A percentile compares a stretch with the other conserved stretches of the same genome.
Evolutionary conservation across 2,113 vertebrate species (phyloP).

Genomic region (Dryoscopus gambensis): DNA sequence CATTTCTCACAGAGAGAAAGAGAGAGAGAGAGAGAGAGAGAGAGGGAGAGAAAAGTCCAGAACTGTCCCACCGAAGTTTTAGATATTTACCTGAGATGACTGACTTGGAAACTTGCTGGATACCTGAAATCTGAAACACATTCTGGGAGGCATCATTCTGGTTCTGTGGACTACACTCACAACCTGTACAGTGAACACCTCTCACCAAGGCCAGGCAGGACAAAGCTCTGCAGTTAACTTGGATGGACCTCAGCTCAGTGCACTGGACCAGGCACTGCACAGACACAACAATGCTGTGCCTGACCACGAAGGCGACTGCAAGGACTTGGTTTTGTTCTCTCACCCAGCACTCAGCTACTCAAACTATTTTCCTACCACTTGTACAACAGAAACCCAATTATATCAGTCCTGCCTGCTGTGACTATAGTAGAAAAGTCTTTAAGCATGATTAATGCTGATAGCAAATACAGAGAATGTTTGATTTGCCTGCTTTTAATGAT

Average conservation of each 20-base stretch:
- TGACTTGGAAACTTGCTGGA: not conserved
- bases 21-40: not conserved
- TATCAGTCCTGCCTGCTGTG: not conserved
- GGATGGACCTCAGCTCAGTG: not conserved
- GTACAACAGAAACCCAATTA: not conserved
- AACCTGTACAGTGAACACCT: not conserved
- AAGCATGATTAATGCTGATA: not conserved
- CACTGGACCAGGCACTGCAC: not conserved
- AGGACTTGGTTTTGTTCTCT: not conserved
- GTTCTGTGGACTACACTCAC: not conserved
- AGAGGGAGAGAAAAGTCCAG: not conserved
- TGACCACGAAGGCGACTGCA: not conserved
- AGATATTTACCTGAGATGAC: not conserved
- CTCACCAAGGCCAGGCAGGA: not conserved
- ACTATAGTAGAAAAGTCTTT: not conserved
- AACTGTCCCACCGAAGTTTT: not conserved
- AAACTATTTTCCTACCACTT: not conserved
- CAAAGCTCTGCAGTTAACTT: not conserved
- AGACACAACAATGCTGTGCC: not conserved
- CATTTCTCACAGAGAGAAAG: not conserved
- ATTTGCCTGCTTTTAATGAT: not conserved
- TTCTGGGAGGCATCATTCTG: not conserved
- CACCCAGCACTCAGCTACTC: not conserved
- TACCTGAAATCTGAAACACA: not conserved
- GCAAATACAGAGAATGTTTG: not conserved